phyloP scores from a whole-genome alignment of 1,140 invertebrate species.

The Frieseomelitta varia region DNA sequence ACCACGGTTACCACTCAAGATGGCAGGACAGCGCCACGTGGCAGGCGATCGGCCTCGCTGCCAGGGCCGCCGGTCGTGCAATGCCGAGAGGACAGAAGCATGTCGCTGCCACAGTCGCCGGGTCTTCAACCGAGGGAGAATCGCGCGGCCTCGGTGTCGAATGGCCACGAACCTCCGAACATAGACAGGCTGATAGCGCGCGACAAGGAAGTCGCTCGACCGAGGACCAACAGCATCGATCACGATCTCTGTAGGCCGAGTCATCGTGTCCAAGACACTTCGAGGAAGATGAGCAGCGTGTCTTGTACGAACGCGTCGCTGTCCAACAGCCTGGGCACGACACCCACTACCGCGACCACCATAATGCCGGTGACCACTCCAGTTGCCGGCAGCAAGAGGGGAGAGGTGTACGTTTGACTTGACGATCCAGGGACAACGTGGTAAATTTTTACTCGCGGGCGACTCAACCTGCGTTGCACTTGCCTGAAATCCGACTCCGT shows the following conservation, averaged over 20 bases:
- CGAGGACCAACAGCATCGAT: conserved; percentile 63
- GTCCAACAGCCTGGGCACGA: conserved; percentile 16
- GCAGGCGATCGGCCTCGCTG: conserved; percentile 76
- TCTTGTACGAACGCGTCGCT: conserved; percentile 64
- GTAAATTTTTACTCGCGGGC: not conserved
- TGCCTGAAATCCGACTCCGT: conserved; percentile 41
- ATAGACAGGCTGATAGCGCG: conserved; percentile 56
- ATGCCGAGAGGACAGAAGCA: conserved; percentile 76
- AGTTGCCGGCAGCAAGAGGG: conserved; percentile 74
- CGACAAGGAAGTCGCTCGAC: conserved; percentile 21
- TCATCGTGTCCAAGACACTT: conserved; percentile 58
- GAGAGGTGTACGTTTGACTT: conserved; percentile 82
- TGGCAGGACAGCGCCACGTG: conserved; percentile 64
- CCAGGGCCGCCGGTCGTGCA: conserved; percentile 70
- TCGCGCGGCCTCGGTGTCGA: conserved; percentile 61
- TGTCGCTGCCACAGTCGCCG: conserved; percentile 78
- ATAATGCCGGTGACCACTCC: conserved; percentile 25
- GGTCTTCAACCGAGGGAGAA: conserved; percentile 71
- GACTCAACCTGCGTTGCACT: not conserved
- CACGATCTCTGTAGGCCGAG: conserved; percentile 46
- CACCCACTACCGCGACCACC: conserved; percentile 24
- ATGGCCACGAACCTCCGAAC: conserved; percentile 59
- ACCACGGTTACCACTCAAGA: conserved; percentile 29
- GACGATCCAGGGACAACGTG: not conserved
- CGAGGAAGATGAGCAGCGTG: conserved; percentile 71